phyloP scores from a whole-genome alignment of 2,113 vertebrate genomes.

The Eurystomus gularis region DNA sequence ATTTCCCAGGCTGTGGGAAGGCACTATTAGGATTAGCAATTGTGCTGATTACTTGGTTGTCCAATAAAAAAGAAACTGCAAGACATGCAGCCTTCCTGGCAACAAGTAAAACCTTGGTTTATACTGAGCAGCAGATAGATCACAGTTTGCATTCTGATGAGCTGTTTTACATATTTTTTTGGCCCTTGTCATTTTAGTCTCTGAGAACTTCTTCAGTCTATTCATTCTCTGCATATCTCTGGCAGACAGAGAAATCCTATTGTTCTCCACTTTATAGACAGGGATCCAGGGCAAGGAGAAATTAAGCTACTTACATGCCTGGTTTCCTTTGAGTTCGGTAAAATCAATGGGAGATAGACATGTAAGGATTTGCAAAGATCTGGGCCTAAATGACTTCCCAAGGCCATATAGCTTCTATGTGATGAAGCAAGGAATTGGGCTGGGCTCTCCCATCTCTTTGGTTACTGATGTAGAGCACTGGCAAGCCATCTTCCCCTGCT shows the following conservation, averaged over 20 bases:
- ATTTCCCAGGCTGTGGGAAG: background rate
- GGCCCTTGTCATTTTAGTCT: conserved; percentile 1
- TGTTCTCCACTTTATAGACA: background rate
- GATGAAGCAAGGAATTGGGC: background rate
- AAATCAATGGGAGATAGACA: background rate
- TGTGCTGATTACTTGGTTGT: background rate
- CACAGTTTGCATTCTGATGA: conserved; percentile 46
- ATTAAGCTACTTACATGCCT: background rate
- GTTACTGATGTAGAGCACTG: background rate
- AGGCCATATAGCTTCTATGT: background rate
- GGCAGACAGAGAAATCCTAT: conserved; percentile 21
- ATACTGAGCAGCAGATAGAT: conserved; percentile 1
- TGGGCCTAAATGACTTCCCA: background rate
- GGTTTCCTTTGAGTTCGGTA: background rate
- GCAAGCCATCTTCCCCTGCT: background rate
- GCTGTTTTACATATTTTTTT: conserved; percentile 33
- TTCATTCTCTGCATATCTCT: conserved; percentile 9
- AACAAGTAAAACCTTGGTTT: conserved; percentile 43
- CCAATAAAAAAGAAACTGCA: background rate
- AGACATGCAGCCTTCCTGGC: background rate
- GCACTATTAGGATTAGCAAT: background rate
- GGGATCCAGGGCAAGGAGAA: background rate
- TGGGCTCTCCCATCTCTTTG: background rate
- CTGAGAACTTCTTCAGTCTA: conserved; percentile 29
- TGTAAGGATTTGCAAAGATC: background rate